Conservation (phyloP, 1,140 invertebrate species). For the Cecropterus lyciades region DNA sequence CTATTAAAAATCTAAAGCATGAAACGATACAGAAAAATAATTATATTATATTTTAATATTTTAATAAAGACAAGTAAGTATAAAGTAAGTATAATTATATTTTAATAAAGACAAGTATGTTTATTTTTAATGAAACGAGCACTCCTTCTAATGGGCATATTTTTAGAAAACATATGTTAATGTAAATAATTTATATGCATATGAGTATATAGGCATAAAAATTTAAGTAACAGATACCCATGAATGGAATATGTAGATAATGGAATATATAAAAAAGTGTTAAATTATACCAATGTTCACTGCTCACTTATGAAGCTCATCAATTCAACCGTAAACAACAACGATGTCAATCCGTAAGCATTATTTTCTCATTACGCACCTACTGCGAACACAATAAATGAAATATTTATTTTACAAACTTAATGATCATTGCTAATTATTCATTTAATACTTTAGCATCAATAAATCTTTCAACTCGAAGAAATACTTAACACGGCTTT, state of each 20-base stretch:
- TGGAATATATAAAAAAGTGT: neutral
- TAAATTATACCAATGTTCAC: neutral
- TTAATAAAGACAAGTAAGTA: too few species aligned
- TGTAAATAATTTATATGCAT: too few species aligned
- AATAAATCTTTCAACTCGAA: slow-evolving; percentile 1
- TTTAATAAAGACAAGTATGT: too few species aligned
- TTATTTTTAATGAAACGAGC: too few species aligned
- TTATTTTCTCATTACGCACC: neutral
- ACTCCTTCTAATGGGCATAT: too few species aligned
- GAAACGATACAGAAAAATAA: neutral
- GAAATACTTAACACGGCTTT: slow-evolving; percentile 4
- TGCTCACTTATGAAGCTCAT: neutral
- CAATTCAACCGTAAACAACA: neutral
- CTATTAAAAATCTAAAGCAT: neutral
- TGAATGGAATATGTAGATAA: neutral
- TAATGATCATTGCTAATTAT: neutral
- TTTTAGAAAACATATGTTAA: too few species aligned
- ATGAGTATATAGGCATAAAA: too few species aligned
- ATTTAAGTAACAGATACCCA: too few species aligned
- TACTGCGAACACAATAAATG: neutral
- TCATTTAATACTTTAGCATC: neutral
- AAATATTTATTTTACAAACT: neutral
- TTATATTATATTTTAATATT: too few species aligned
- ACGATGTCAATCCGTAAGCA: neutral
- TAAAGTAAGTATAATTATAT: too few species aligned